A percentile compares a stretch with the other conserved stretches of the same genome.
Conservation (phyloP, 2,888 invertebrate genomes). For the Acleris cristana region DNA sequence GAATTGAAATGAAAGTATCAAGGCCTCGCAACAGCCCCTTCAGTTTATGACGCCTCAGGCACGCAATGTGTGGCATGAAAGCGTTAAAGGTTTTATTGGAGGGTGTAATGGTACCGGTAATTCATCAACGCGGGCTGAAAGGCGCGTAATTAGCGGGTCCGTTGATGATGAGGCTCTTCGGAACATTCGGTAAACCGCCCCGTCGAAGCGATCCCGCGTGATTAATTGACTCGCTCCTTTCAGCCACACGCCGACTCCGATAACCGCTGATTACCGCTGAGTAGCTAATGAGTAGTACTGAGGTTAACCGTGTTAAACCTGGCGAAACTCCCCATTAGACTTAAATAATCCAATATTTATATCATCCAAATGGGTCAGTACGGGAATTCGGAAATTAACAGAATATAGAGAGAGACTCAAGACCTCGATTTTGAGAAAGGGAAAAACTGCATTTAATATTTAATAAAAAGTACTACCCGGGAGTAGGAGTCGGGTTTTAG, state of each 20-base stretch:
- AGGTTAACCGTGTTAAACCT: no score
- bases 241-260: slow-evolving; percentile 12
- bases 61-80: slow-evolving; percentile 36
- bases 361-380: no score
- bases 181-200: slow-evolving; percentile 49
- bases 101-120: slow-evolving; percentile 43
- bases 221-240: slow-evolving; percentile 54
- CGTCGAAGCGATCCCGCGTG: slow-evolving; percentile 42
- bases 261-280: not conserved
- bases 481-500: no score
- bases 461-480: no score
- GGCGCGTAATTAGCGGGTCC: slow-evolving; percentile 53
- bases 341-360: no score
- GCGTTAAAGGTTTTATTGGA: slow-evolving; percentile 36
- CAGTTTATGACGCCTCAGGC: slow-evolving; percentile 18
- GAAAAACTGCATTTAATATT: no score
- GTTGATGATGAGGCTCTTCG: slow-evolving; percentile 41
- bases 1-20: slow-evolving; percentile 20
- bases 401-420: no score
- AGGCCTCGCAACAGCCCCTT: slow-evolving; percentile 24
- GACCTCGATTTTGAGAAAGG: no score
- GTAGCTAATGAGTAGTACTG: no score
- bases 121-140: slow-evolving; percentile 55
- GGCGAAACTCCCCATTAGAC: no score
- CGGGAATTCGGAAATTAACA: no score